Conservation (phyloP, 2,797 vertebrate genomes). For the Hoplostethus atlanticus region DNA sequence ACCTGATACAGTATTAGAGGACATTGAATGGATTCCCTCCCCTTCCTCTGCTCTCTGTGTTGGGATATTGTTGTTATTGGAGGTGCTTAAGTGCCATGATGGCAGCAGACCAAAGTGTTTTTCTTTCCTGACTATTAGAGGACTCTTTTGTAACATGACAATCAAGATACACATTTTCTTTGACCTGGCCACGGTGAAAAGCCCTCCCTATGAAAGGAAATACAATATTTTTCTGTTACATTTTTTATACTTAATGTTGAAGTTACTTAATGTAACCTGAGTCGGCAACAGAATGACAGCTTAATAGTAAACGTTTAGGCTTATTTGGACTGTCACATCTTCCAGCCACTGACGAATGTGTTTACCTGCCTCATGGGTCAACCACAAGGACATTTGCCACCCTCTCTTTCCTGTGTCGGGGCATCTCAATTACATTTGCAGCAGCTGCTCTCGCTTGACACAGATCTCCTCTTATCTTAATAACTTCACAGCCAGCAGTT, state of each 20-base stretch:
- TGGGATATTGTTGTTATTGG: slow-evolving; percentile 28
- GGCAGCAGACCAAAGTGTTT: slow-evolving; percentile 48
- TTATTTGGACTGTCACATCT: no score
- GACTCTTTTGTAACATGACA: background rate
- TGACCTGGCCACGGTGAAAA: background rate
- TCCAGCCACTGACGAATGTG: slow-evolving; percentile 27
- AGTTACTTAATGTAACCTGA: no score
- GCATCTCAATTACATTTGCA: slow-evolving; percentile 49
- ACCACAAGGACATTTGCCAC: slow-evolving; percentile 26
- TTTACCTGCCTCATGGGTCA: slow-evolving; percentile 46
- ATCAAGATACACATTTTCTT: slow-evolving; percentile 3
- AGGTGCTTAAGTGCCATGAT: slow-evolving; percentile 40
- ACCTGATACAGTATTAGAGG: slow-evolving; percentile 25
- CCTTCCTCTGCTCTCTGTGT: slow-evolving; percentile 9
- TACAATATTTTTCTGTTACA: background rate
- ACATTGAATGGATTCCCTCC: background rate
- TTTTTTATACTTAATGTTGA: no score
- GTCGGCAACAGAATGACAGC: no score
- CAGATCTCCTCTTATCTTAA: slow-evolving; percentile 26
- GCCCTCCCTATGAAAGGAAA: background rate
- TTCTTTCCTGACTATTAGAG: background rate
- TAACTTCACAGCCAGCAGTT: background rate
- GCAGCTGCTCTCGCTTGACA: slow-evolving; percentile 59
- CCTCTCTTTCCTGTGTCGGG: slow-evolving; percentile 21
- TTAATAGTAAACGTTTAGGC: no score